Evolutionary conservation across 2,888 invertebrate species (phyloP), one percentile per base, ranked within the genome.

Genomic region (Gibbula magus): DNA sequence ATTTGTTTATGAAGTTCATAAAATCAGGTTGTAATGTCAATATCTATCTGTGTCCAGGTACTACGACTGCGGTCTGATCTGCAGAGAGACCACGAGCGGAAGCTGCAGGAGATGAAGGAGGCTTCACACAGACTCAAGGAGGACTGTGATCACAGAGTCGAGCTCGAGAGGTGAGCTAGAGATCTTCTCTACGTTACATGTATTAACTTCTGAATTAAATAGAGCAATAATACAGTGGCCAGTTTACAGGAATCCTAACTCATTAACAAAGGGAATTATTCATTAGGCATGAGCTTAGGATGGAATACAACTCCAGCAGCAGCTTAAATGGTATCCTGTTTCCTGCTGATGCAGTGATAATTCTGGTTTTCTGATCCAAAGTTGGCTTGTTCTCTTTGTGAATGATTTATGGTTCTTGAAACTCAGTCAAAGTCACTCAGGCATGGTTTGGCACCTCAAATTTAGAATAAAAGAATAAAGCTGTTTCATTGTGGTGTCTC

Each of bases 141-240:
- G 56, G 93, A 93, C 80, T 93, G 91, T 85, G 91, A 93, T 75
- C 93, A 93, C 84, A 88, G 91, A 75, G 86, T 93, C 29, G 87
- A 90, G 35, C 84, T 93, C 4, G 92, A 93, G 85, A 92, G 89
- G 93, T 93, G 86, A 81, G 78, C 75, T 13, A 35, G 35, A 5
- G 5, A 1, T 56, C 5, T 56, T n/a, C 25, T 16, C 20, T 25
- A n/a, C 56, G 4, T 7, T 16, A n/a, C 56, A 56, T 56, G 3
- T 13, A 56, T 45, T 10, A 45, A 10, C 13, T 45, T 45, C 13
- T 35, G 7, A 35, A 35, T 35, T 7, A 5, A 35, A 5, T 7
- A 35, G 3, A 5, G 32, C 35, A 18, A 56, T 20, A 56, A 22
- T 61, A 2, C n/a, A 29, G 22, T 61, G 29, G 54, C 18, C 20